These are phyloP conservation scores for Rhagonycha fulva DNA, from an alignment of 2,888 invertebrate genomes.

Conservation along the genomic window DNA sequence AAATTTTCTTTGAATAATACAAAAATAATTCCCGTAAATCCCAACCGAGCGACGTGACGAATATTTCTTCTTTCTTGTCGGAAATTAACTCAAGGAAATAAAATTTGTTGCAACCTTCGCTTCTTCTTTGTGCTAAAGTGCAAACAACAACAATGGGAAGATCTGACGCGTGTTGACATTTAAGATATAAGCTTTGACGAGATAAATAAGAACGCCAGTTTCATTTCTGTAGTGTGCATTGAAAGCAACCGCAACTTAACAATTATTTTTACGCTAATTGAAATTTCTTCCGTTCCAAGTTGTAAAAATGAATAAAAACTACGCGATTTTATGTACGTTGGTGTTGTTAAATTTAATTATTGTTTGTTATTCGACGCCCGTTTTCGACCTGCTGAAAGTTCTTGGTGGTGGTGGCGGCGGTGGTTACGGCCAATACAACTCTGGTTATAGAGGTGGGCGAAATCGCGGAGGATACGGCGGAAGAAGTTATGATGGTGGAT, in stretches of 20 bases:
- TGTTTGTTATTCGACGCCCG: not conserved
- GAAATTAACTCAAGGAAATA: not conserved
- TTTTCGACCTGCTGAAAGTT: not conserved
- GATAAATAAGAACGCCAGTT: not conserved
- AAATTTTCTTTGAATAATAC: not conserved
- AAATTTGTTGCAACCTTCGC: not conserved
- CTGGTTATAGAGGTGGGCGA: conserved; percentile 19
- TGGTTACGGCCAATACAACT: not conserved
- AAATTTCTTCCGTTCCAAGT: not conserved
- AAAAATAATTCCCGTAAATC: not conserved
- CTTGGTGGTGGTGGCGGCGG: not conserved
- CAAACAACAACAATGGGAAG: not conserved
- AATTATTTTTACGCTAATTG: not conserved
- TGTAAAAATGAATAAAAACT: not conserved
- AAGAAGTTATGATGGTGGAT: conserved; percentile 51
- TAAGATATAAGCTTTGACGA: not conserved
- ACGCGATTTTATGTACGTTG: not conserved
- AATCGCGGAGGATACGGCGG: conserved; percentile 23
- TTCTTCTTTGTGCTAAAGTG: not conserved
- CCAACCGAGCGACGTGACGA: not conserved
- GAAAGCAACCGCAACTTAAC: not conserved
- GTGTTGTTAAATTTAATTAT: not conserved
- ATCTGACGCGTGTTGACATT: not conserved
- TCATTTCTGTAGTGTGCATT: not conserved
- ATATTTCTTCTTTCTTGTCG: not conserved